These are phyloP conservation scores for Ochropleura leucogaster DNA, from an alignment of 2,888 invertebrate genomes.

Conservation along the genomic window DNA sequence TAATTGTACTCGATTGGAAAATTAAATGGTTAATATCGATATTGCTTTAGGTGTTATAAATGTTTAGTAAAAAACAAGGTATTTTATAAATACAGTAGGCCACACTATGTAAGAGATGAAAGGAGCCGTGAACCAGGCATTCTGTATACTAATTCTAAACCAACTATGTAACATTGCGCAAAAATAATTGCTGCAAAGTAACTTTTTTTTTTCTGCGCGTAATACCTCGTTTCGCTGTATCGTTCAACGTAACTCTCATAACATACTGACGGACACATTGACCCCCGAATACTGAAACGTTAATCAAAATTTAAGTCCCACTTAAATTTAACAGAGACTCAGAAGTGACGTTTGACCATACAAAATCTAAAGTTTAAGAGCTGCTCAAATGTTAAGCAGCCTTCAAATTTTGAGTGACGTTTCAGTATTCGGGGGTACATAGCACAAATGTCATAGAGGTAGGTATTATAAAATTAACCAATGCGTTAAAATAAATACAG, in stretches of 20 bases:
- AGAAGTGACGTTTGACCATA: no score
- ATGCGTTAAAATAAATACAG: no score
- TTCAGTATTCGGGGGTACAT: no score
- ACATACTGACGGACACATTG: neutral
- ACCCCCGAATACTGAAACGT: no score
- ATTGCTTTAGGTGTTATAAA: constrained; percentile 6
- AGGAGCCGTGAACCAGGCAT: neutral
- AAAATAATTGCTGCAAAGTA: neutral
- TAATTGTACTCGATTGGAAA: neutral
- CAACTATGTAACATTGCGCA: neutral
- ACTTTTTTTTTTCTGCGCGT: neutral
- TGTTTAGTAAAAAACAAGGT: neutral
- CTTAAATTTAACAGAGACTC: no score
- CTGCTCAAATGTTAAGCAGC: no score
- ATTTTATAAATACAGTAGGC: constrained; percentile 3
- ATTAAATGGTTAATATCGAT: neutral
- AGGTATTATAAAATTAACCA: neutral
- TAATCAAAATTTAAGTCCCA: no score
- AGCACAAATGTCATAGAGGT: neutral
- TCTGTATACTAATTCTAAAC: neutral
- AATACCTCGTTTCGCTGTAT: neutral
- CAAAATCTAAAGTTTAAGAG: no score
- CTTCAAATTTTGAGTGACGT: no score
- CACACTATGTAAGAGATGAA: neutral
- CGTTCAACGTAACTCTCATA: neutral